These are phyloP conservation scores for Ooceraea biroi DNA, from an alignment of 1,140 invertebrate species.

Conservation along the genomic window DNA sequence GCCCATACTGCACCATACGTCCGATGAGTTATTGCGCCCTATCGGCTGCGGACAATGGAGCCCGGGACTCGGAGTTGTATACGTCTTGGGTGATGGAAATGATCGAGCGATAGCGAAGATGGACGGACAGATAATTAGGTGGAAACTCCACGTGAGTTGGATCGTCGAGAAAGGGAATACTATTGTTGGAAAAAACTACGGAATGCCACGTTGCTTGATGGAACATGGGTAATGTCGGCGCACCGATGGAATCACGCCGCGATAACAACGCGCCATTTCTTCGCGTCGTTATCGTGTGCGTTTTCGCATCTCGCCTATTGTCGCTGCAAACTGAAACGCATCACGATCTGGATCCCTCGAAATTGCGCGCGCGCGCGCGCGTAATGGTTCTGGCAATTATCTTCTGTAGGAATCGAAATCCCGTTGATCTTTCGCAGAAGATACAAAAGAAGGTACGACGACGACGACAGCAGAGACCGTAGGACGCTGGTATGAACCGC, in stretches of 20 bases:
- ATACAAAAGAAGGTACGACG: neutral
- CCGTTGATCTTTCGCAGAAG: conserved; percentile 32
- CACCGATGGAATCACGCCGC: neutral
- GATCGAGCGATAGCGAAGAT: conserved; percentile 59
- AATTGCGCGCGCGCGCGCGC: neutral
- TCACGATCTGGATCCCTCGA: neutral
- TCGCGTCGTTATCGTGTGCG: neutral
- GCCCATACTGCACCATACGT: conserved; percentile 39
- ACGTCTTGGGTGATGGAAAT: conserved; percentile 61
- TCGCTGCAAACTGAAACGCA: neutral
- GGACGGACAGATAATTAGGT: conserved; percentile 54
- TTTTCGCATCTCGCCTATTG: conserved; percentile 34
- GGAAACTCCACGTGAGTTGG: neutral
- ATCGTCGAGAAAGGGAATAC: conserved; percentile 14
- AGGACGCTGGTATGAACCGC: conserved; percentile 1
- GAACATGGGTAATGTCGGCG: conserved; percentile 21
- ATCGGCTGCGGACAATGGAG: conserved; percentile 66
- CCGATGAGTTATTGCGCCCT: conserved; percentile 67
- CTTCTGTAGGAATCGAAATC: conserved; percentile 41
- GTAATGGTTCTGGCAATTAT: neutral
- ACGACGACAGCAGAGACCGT: neutral
- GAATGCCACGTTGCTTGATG: conserved; percentile 37
- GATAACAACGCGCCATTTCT: conserved; percentile 6
- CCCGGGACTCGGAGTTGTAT: conserved; percentile 51
- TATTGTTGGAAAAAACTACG: conserved; percentile 19